A percentile compares a stretch with the other conserved stretches of the same genome.
These are phyloP conservation scores for Ditylenchus weischeri DNA, from an alignment of 2,888 invertebrate species.

Conservation along the genomic window DNA sequence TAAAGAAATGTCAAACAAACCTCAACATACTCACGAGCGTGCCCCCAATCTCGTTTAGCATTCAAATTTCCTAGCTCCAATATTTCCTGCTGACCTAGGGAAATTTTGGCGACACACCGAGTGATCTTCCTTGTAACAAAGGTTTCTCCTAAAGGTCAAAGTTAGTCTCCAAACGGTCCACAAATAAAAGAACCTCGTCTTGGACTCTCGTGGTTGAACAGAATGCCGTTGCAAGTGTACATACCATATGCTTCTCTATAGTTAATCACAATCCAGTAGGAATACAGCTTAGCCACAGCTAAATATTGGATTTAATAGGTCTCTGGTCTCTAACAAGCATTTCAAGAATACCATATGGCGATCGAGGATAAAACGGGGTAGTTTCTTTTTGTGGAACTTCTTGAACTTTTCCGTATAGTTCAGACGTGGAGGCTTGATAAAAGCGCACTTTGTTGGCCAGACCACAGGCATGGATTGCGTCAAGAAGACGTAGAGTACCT, in stretches of 20 bases:
- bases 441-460: slow-evolving; percentile 75
- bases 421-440: slow-evolving; percentile 94
- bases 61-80: slow-evolving; percentile 87
- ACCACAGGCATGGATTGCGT: slow-evolving; percentile 84
- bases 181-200: slow-evolving; percentile 66
- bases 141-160: slow-evolving; percentile 72
- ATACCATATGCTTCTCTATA: slow-evolving; percentile 91
- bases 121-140: slow-evolving; percentile 98
- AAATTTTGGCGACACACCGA: slow-evolving; percentile 91
- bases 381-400: slow-evolving; percentile 89
- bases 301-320: slow-evolving; percentile 27
- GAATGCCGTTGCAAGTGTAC: slow-evolving; percentile 90
- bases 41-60: slow-evolving; percentile 93
- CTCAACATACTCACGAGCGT: slow-evolving; percentile 60
- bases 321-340: slow-evolving; percentile 1
- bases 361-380: slow-evolving; percentile 91
- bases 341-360: slow-evolving; percentile 78
- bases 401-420: slow-evolving; percentile 85
- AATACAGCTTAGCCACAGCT: slow-evolving; percentile 93
- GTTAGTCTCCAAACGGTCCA: neutral
- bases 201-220: slow-evolving; percentile 95
- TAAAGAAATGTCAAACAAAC: slow-evolving; percentile 46
- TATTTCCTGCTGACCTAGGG: slow-evolving; percentile 76
- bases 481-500: slow-evolving; percentile 83
- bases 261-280: slow-evolving; percentile 91